These are phyloP conservation scores for Bothrops jararaca DNA, from an alignment of 2,113 vertebrate genomes.

Conservation along the genomic window DNA sequence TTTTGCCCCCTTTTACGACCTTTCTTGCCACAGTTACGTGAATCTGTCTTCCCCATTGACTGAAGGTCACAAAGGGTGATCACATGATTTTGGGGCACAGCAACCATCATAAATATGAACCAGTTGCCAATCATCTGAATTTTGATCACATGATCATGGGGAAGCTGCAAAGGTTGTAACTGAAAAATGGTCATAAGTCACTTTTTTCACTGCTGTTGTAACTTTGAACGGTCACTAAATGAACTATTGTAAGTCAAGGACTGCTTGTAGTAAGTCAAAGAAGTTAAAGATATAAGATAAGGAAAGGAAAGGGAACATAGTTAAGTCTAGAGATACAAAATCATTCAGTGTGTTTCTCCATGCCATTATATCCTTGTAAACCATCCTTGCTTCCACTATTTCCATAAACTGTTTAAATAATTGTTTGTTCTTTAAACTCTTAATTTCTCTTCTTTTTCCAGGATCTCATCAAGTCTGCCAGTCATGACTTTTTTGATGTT, in stretches of 20 bases:
- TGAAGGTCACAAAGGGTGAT: no score
- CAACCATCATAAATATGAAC: no score
- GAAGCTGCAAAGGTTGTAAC: no score
- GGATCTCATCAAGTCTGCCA: neutral
- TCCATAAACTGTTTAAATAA: neutral
- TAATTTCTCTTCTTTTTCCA: neutral
- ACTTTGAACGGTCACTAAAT: no score
- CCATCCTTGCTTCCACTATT: neutral
- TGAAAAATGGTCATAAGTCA: no score
- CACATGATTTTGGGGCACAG: no score
- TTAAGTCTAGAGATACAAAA: neutral
- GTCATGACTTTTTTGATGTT: neutral
- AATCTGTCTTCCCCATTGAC: no score
- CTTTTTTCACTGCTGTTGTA: no score
- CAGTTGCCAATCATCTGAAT: no score
- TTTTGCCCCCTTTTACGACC: no score
- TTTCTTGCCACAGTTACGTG: no score
- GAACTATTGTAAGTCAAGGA: neutral
- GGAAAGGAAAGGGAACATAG: neutral
- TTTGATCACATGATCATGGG: no score
- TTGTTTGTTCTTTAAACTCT: neutral
- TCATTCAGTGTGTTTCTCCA: neutral
- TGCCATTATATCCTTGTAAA: neutral
- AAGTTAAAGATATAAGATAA: neutral
- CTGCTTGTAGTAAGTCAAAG: neutral